These are phyloP conservation scores for Peromyscus melanophrys DNA, from an alignment of 2,797 vertebrate genomes.

Conservation along the genomic window DNA sequence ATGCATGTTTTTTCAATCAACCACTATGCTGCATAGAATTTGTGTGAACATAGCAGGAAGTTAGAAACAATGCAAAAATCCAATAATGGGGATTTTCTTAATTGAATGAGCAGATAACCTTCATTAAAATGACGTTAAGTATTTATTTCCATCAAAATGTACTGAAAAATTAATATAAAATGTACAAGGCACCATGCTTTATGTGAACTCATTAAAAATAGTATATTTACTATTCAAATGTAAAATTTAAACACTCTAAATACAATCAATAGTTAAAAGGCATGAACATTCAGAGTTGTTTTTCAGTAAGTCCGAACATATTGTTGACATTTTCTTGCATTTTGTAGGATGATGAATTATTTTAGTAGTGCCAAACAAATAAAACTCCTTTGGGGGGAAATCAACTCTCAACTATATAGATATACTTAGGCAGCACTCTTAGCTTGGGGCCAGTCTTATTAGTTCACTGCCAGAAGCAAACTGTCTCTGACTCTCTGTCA, in stretches of 20 bases:
- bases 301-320: neutral
- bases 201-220: neutral
- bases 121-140: neutral
- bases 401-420: neutral
- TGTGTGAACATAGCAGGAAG: neutral
- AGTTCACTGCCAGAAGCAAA: constrained; percentile 56
- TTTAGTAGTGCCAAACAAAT: constrained; percentile 59
- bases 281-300: neutral
- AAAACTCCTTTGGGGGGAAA: neutral
- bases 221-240: neutral
- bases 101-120: neutral
- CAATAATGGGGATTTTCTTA: neutral
- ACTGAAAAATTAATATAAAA: neutral
- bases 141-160: neutral
- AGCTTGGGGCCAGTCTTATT: constrained; percentile 34
- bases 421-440: neutral
- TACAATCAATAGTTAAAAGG: neutral
- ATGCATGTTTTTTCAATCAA: neutral
- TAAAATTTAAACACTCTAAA: neutral
- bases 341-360: constrained; percentile 3
- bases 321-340: neutral
- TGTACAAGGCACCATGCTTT: neutral
- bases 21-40: neutral
- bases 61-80: neutral
- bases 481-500: neutral